Evolutionary conservation across 2,797 vertebrate genomes (phyloP).

Genomic region (Triplophysa bombifrons): DNA sequence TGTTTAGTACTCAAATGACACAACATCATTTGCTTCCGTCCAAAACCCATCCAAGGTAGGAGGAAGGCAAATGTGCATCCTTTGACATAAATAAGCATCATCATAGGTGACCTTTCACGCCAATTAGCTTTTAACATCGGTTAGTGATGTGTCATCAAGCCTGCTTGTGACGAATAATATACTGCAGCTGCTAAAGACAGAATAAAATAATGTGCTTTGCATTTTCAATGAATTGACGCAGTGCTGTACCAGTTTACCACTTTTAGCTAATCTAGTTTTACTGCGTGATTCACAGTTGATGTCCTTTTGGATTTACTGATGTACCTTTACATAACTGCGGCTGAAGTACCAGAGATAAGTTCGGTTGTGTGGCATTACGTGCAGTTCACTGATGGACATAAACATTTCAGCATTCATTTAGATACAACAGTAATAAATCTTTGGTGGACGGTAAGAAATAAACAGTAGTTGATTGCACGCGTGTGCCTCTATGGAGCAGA

Average conservation of each 20-base stretch:
- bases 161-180: neutral
- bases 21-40: neutral
- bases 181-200: neutral
- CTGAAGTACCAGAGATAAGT: neutral
- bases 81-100: neutral
- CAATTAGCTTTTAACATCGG: neutral
- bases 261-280: neutral
- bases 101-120: constrained; percentile 8
- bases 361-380: neutral
- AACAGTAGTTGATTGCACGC: constrained; percentile 1
- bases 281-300: neutral
- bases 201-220: neutral
- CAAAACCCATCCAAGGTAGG: neutral
- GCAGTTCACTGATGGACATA: neutral
- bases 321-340: neutral
- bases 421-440: constrained; percentile 14
- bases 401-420: neutral
- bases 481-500: neutral
- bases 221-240: too few species aligned
- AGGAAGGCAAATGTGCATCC: neutral
- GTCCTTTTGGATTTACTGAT: neutral
- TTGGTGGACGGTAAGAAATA: neutral
- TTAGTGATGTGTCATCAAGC: neutral
- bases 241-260: too few species aligned
- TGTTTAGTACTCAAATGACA: neutral